These are phyloP conservation scores for Oreotragus oreotragus DNA, from an alignment of 2,113 vertebrate genomes.

Conservation along the genomic window DNA sequence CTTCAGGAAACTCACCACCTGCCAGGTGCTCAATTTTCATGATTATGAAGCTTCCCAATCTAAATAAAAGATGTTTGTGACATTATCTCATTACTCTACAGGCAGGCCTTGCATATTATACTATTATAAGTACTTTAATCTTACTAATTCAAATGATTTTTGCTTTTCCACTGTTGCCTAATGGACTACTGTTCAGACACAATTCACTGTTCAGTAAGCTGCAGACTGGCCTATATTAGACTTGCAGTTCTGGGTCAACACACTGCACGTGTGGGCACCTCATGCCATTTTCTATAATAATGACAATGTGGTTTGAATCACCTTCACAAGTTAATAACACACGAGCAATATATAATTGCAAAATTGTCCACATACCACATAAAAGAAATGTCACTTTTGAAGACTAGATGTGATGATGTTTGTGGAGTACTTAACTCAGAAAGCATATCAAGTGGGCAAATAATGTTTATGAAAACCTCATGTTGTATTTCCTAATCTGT, in stretches of 20 bases:
- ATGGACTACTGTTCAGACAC: rapidly evolving
- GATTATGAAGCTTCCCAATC: not conserved
- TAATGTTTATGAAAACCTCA: not conserved
- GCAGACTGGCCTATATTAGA: not conserved
- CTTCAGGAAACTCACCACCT: not conserved
- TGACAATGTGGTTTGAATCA: not conserved
- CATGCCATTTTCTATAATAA: not conserved
- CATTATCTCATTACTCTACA: not conserved
- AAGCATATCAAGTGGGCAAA: not conserved
- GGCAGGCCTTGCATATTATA: not conserved
- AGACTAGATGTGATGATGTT: not conserved
- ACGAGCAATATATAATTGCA: not conserved
- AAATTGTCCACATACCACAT: not conserved
- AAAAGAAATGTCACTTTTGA: not conserved
- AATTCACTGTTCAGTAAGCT: not conserved
- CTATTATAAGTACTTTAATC: rapidly evolving
- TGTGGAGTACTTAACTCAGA: not conserved
- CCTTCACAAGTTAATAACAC: conserved; percentile 3
- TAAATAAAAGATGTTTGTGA: not conserved
- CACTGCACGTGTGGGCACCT: not conserved
- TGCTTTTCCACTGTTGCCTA: not conserved
- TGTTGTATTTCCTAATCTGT: not conserved
- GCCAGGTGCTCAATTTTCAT: not conserved
- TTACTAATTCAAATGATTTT: not conserved
- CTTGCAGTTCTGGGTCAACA: not conserved